These are phyloP conservation scores for Clamator glandarius DNA, from an alignment of 2,797 vertebrate species.

Conservation along the genomic window DNA sequence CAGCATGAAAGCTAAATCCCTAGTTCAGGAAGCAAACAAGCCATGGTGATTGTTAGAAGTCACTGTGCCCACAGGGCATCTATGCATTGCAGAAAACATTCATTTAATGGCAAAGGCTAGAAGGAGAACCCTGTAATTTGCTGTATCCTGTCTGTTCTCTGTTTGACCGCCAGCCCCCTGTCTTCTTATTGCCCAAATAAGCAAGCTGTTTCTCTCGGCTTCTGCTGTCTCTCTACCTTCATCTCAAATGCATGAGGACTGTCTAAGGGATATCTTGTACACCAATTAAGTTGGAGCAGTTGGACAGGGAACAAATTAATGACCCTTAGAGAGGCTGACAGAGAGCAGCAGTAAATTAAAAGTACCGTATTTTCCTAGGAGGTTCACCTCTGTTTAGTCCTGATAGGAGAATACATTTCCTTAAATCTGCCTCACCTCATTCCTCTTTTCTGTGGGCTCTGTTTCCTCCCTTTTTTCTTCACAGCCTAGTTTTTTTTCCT, in stretches of 20 bases:
- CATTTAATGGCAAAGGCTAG: constrained; percentile 54
- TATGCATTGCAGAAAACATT: constrained; percentile 35
- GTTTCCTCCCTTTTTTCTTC: constrained; percentile 15
- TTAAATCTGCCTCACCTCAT: constrained; percentile 42
- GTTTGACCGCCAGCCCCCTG: constrained; percentile 46
- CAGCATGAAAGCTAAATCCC: constrained; percentile 30
- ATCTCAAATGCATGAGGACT: constrained; percentile 42
- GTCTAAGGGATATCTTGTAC: constrained; percentile 29
- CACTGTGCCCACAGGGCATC: constrained; percentile 61
- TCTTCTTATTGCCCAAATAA: constrained; percentile 72
- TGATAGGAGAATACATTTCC: constrained; percentile 8
- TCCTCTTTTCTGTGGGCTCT: constrained; percentile 23
- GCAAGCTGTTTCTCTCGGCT: constrained; percentile 48
- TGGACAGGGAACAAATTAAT: constrained; percentile 18
- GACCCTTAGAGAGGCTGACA: constrained; percentile 11
- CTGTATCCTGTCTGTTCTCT: constrained; percentile 58
- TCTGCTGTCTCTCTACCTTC: constrained; percentile 40
- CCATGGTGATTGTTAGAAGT: constrained; percentile 40
- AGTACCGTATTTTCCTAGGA: background rate
- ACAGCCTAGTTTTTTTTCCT: background rate
- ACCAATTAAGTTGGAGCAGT: constrained; percentile 5
- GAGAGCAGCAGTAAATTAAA: constrained; percentile 55
- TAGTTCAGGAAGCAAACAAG: constrained; percentile 60
- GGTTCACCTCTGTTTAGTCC: constrained; percentile 7
- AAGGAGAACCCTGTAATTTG: constrained; percentile 57